Evolutionary conservation across 2,113 vertebrate genomes (phyloP).

Genomic region (Daubentonia madagascariensis): DNA sequence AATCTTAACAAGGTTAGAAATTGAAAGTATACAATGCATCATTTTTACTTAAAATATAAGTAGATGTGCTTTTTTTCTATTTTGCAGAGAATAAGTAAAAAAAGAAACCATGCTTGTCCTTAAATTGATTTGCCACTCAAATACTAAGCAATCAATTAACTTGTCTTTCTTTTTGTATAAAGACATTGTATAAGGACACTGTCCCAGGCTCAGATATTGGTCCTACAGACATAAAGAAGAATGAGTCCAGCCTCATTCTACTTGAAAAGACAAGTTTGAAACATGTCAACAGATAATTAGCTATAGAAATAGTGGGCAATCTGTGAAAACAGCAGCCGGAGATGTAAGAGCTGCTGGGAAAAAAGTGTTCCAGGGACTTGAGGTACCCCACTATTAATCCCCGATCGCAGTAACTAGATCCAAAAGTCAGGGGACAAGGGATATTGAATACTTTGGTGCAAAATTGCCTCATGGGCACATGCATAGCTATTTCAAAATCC

Average conservation of each 20-base stretch:
- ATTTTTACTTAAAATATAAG: constrained; percentile 11
- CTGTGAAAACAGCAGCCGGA: neutral
- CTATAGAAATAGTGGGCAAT: neutral
- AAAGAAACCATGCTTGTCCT: neutral
- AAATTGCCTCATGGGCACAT: neutral
- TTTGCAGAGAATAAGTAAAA: neutral
- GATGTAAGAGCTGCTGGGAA: neutral
- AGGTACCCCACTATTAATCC: too few relatives aligned
- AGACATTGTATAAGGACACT: neutral
- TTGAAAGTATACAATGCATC: neutral
- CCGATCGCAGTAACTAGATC: neutral
- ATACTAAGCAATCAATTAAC: neutral
- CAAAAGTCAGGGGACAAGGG: neutral
- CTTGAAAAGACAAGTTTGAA: neutral
- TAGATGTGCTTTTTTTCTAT: neutral
- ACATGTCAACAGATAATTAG: constrained; percentile 12
- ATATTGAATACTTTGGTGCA: neutral
- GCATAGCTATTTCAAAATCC: neutral
- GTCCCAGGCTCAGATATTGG: neutral
- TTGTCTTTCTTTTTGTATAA: neutral
- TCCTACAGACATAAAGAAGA: neutral
- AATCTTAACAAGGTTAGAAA: neutral
- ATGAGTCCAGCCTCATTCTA: neutral
- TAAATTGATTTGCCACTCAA: constrained; percentile 14
- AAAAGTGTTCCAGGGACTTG: neutral